These are phyloP conservation scores for Toxostoma redivivum DNA, from an alignment of 2,113 vertebrate genomes.

Conservation along the genomic window DNA sequence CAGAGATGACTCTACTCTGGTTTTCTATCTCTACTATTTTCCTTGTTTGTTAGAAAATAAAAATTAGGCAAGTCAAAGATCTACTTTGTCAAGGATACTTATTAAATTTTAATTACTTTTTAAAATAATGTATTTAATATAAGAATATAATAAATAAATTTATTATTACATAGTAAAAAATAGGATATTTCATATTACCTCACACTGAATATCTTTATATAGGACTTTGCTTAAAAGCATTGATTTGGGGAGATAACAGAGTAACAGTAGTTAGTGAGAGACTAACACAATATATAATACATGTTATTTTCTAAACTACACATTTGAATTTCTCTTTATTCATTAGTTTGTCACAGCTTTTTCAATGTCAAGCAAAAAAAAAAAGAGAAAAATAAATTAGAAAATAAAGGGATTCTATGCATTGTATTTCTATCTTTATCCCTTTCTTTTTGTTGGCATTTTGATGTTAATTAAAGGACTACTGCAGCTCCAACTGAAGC, in stretches of 20 bases:
- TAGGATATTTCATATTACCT: not conserved
- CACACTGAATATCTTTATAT: not conserved
- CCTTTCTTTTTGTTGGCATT: not conserved
- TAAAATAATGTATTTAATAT: too few relatives aligned
- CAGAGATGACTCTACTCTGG: not conserved
- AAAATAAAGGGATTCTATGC: not conserved
- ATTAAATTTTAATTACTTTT: not conserved
- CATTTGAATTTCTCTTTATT: not conserved
- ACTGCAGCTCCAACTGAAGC: not conserved
- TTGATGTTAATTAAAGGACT: not conserved
- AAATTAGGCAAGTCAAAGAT: not conserved
- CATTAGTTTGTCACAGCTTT: not conserved
- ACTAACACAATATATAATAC: not conserved
- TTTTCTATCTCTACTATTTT: not conserved
- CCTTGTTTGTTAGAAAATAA: not conserved
- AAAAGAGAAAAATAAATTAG: not conserved
- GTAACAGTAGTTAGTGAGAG: not conserved
- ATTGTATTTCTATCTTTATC: not conserved
- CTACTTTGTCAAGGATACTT: not conserved
- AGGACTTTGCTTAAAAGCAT: not conserved
- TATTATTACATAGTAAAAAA: too few relatives aligned
- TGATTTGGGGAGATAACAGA: not conserved
- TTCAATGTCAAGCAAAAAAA: not conserved
- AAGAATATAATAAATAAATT: too few relatives aligned
- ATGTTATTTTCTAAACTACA: not conserved